Percentiles rank a stretch among this genome's conserved stretches.
These are phyloP conservation scores for Scaptomyza pallida DNA, from an alignment of 1,140 invertebrate species.

Conservation along the genomic window DNA sequence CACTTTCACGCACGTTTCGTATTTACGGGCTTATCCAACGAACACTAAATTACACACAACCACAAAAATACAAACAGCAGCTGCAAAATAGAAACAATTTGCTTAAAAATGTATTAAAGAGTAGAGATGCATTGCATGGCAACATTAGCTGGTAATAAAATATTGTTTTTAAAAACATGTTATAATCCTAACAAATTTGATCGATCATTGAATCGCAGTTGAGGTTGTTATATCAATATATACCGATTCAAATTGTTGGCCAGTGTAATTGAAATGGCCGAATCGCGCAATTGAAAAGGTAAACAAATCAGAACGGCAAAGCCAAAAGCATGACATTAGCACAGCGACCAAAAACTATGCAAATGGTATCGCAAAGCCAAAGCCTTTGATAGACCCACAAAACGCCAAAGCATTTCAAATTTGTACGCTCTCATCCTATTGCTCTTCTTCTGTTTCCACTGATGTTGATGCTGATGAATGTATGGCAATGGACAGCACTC, in stretches of 20 bases:
- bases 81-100: neutral
- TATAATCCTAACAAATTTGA: too few species aligned
- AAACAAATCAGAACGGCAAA: conserved; percentile 68
- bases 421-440: conserved; percentile 20
- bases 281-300: conserved; percentile 62
- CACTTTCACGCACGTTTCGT: conserved; percentile 44
- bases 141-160: neutral
- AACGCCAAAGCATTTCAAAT: conserved; percentile 72
- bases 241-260: conserved; percentile 15
- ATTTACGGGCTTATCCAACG: conserved; percentile 24
- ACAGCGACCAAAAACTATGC: conserved; percentile 60
- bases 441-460: neutral
- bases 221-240: neutral
- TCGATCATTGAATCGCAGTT: neutral
- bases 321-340: conserved; percentile 68
- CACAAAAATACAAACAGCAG: neutral
- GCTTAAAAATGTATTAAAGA: neutral
- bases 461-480: conserved; percentile 65
- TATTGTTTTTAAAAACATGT: too few species aligned
- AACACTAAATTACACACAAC: conserved; percentile 21
- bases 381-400: conserved; percentile 25
- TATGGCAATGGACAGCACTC: conserved; percentile 64
- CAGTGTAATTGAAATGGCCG: conserved; percentile 57
- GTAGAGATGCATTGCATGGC: too few species aligned
- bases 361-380: conserved; percentile 25